Evolutionary conservation across 2,888 invertebrate genomes (phyloP).

Genomic region (Globia sparganii): DNA sequence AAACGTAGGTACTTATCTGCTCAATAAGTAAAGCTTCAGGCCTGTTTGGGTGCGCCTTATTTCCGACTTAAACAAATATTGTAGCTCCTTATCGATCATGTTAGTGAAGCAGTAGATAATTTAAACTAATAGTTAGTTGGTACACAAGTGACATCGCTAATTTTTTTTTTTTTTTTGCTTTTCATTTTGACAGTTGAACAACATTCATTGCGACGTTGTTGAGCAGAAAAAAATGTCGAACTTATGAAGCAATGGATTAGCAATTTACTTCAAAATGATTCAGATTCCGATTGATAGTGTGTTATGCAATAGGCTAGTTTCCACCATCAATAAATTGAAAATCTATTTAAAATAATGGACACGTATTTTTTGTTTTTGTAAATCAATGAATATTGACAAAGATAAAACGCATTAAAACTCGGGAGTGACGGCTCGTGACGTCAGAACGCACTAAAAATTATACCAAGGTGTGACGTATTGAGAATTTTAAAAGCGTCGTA

Average conservation of each 20-base stretch:
- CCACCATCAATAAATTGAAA: too few species aligned
- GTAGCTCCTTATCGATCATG: constrained; percentile 65
- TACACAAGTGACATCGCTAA: constrained; percentile 3
- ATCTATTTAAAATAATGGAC: too few species aligned
- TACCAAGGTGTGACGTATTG: too few species aligned
- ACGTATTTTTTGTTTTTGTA: too few species aligned
- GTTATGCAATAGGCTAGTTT: too few species aligned
- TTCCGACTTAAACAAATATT: constrained; percentile 80
- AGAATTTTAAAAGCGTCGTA: too few species aligned
- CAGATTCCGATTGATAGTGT: too few species aligned
- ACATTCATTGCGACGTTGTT: neutral
- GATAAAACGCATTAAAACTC: too few species aligned
- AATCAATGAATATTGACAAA: too few species aligned
- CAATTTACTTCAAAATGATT: too few species aligned
- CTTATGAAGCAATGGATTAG: neutral
- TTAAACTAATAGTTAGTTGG: constrained; percentile 35
- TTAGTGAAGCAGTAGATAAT: constrained; percentile 41
- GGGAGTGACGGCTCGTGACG: too few species aligned
- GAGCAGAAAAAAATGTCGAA: neutral
- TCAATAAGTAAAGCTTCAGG: constrained; percentile 42
- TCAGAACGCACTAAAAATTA: too few species aligned
- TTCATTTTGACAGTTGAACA: neutral
- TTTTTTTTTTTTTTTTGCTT: neutral
- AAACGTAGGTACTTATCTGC: constrained; percentile 57
- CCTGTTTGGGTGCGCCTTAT: constrained; percentile 72